Percentiles rank a stretch among this genome's conserved stretches.
Evolutionary conservation across 2,797 vertebrate species (phyloP).

Genomic region (Capromys pilorides): DNA sequence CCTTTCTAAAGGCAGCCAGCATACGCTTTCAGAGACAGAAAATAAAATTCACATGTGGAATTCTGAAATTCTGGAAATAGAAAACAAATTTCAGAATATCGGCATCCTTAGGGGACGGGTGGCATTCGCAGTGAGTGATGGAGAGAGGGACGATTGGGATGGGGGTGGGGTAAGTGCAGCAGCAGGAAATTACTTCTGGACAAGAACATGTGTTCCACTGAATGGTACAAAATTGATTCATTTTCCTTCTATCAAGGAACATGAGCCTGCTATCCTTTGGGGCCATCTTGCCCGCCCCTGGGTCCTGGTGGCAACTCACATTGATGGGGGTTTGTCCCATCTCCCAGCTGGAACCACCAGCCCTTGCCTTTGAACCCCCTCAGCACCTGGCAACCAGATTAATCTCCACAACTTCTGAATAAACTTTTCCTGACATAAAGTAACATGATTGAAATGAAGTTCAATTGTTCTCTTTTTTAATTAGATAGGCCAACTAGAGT

Average conservation of each 20-base stretch:
- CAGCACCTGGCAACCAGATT: neutral
- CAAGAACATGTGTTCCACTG: conserved; percentile 56
- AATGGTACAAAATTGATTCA: conserved; percentile 59
- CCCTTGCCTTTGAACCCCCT: neutral
- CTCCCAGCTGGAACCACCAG: neutral
- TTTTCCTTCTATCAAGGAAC: conserved; percentile 58
- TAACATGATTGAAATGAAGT: conserved; percentile 13
- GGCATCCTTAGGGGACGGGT: neutral
- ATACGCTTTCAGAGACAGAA: conserved; percentile 5
- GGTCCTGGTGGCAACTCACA: fast-evolving
- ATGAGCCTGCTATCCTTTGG: neutral
- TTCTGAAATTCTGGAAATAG: conserved; percentile 15
- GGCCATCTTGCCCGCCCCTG: neutral
- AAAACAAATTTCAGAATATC: neutral
- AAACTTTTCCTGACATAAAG: neutral
- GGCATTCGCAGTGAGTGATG: fast-evolving
- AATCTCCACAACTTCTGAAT: neutral
- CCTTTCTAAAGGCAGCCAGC: neutral
- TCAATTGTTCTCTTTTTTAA: conserved; percentile 10
- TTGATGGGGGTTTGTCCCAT: neutral
- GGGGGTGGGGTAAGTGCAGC: neutral
- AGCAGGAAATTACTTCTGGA: conserved; percentile 56
- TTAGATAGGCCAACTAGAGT: conserved; percentile 33
- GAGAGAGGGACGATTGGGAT: neutral
- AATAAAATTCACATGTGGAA: neutral